These are phyloP conservation scores for Acanthurus leucopareius DNA, from an alignment of 2,797 vertebrate species.

Conservation along the genomic window DNA sequence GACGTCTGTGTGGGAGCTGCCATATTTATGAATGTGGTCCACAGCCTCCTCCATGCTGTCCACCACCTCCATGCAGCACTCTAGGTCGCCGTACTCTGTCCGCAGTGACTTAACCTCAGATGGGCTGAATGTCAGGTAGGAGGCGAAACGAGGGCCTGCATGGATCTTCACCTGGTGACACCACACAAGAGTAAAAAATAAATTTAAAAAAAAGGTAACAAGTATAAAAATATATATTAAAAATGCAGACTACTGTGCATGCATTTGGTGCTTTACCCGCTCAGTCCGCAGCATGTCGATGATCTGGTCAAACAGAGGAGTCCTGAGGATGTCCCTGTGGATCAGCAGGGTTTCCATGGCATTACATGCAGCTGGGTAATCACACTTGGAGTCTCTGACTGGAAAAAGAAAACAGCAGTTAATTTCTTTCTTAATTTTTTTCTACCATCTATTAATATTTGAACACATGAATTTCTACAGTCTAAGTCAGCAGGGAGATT, in stretches of 20 bases:
- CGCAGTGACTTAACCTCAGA: slow-evolving; percentile 96
- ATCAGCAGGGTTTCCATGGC: slow-evolving; percentile 97
- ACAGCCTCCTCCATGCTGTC: slow-evolving; percentile 93
- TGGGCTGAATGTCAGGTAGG: slow-evolving; percentile 96
- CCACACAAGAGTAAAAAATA: too few species aligned
- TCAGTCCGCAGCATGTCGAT: slow-evolving; percentile 97
- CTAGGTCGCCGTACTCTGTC: slow-evolving; percentile 95
- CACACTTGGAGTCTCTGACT: slow-evolving; percentile 99
- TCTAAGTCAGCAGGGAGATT: too few species aligned
- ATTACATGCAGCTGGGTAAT: slow-evolving; percentile 98
- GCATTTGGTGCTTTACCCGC: slow-evolving; percentile 82
- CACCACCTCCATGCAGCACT: slow-evolving; percentile 97
- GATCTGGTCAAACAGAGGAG: slow-evolving; percentile 96
- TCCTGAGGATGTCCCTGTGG: slow-evolving; percentile 94
- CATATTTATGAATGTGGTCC: slow-evolving; percentile 97
- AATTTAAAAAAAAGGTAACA: slow-evolving; percentile 7
- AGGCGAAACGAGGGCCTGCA: slow-evolving; percentile 95
- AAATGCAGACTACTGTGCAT: neutral
- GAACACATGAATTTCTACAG: too few species aligned
- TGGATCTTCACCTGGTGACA: slow-evolving; percentile 94
- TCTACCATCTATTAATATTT: too few species aligned
- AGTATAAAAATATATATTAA: neutral
- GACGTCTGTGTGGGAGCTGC: slow-evolving; percentile 97
- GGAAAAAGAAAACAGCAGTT: slow-evolving; percentile 44
- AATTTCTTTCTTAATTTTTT: neutral